phyloP scores from a whole-genome alignment of 2,888 invertebrate genomes.

The Ypsolopha scabrella region DNA sequence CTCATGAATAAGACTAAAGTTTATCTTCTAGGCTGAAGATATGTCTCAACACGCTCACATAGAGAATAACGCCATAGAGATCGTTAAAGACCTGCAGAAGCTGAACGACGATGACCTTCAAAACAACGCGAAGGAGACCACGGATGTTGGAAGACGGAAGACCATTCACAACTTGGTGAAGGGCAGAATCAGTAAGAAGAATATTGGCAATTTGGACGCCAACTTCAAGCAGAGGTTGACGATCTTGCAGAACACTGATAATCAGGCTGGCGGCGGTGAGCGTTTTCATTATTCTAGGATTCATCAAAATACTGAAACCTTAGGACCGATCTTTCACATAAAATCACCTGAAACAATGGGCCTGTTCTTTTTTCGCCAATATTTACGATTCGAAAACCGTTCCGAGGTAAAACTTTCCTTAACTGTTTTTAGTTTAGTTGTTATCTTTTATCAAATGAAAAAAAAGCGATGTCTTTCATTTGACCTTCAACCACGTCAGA shows the following conservation, averaged over 20 bases:
- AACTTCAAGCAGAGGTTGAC: constrained; percentile 93
- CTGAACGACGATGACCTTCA: constrained; percentile 86
- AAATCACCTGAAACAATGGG: too few species aligned
- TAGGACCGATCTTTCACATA: too few species aligned
- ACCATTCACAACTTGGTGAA: constrained; percentile 92
- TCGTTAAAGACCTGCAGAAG: constrained; percentile 88
- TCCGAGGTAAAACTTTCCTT: too few species aligned
- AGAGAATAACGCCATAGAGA: constrained; percentile 90
- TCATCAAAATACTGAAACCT: too few species aligned
- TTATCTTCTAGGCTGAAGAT: constrained; percentile 75
- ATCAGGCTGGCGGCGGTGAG: background rate
- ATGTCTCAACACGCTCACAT: constrained; percentile 85
- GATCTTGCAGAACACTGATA: constrained; percentile 73
- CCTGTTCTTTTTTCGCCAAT: too few species aligned
- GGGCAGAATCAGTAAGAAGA: constrained; percentile 82
- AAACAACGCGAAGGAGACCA: constrained; percentile 76
- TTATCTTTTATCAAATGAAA: too few species aligned
- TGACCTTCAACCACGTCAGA: too few species aligned
- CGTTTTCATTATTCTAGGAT: too few species aligned
- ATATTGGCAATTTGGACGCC: constrained; percentile 90
- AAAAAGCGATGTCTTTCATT: too few species aligned
- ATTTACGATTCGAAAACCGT: too few species aligned
- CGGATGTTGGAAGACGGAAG: constrained; percentile 81
- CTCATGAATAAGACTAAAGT: background rate
- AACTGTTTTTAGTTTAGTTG: too few species aligned